Evolutionary conservation across 1,140 invertebrate species (phyloP), one percentile per base, ranked within the genome.

Genomic region (Papilio polyxenes): DNA sequence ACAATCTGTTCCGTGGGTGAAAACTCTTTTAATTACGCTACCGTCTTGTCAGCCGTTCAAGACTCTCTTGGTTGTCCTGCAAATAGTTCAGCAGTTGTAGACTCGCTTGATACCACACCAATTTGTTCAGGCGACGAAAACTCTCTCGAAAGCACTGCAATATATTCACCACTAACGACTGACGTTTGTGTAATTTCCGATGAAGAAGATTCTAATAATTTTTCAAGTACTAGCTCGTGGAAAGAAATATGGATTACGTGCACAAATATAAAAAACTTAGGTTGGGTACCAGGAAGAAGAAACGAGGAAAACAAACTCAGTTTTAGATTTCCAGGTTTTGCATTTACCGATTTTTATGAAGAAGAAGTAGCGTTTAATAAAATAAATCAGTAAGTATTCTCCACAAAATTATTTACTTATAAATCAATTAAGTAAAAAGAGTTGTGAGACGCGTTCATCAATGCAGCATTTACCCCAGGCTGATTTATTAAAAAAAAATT

Each of bases 301-400:
- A 87, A 90, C 79, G 75, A 65, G 23, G 69, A 87, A 59, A 87
- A 88, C 23, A 48, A 83, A 59, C 69, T 94, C 44, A 92, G 92
- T 85, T 93, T 93, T 82, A 84, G 91, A 83, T 91, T 94, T 83
- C 92, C 93, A 40, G 92, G 91, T 83, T 93, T 89, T 85, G 87
- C 90, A 72, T 89, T 80, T 79, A 89, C 90, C 13, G 82, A 89
- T 15, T 94, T 89, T 87, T 93, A 90, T 82, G 6, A 84, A 8
- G 84, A 90, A 87, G 74, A 86, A 65, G 87, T 89, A 85, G 92
- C 90, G 20, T 92, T 91, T 76, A 40, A 75, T 13, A 92, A 93
- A 87, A 90, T 94, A 79, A 91, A 87, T 75, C 83, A 87, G 93
- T 93, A 85, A 92, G 93, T 94, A 90, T 79, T 81, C 11, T 44